These are phyloP conservation scores for Boloria selene DNA, from an alignment of 2,888 invertebrate genomes.

Conservation along the genomic window DNA sequence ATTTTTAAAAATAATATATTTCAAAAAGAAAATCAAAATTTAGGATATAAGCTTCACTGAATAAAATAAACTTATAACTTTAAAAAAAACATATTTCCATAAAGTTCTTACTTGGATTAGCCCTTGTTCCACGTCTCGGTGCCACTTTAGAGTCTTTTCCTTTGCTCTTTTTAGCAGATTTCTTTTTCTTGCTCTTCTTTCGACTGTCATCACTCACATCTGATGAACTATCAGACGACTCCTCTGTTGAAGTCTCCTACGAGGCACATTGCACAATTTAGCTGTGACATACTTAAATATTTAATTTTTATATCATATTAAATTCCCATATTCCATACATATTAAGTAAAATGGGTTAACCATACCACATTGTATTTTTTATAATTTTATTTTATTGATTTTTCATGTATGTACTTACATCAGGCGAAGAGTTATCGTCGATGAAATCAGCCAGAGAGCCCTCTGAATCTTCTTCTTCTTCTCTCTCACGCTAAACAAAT, in stretches of 20 bases:
- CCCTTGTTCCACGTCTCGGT: slow-evolving; percentile 72
- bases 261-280: background rate
- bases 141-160: slow-evolving; percentile 54
- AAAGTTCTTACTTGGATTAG: slow-evolving; percentile 63
- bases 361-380: too few relatives aligned
- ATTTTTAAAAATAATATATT: too few relatives aligned
- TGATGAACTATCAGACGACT: slow-evolving; percentile 65
- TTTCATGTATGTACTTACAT: slow-evolving; percentile 50
- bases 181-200: slow-evolving; percentile 74
- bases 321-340: too few relatives aligned
- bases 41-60: too few relatives aligned
- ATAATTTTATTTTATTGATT: background rate
- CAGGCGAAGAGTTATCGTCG: slow-evolving; percentile 80
- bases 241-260: slow-evolving; percentile 70
- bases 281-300: too few relatives aligned
- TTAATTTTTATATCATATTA: too few relatives aligned
- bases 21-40: too few relatives aligned
- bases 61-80: too few relatives aligned
- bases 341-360: too few relatives aligned
- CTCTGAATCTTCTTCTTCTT: slow-evolving; percentile 85
- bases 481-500: slow-evolving; percentile 69
- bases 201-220: slow-evolving; percentile 72
- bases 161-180: slow-evolving; percentile 63
- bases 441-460: slow-evolving; percentile 90
- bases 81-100: too few relatives aligned